Conservation (phyloP, 2,113 vertebrate genomes). For the Dicrurus megarhynchus region DNA sequence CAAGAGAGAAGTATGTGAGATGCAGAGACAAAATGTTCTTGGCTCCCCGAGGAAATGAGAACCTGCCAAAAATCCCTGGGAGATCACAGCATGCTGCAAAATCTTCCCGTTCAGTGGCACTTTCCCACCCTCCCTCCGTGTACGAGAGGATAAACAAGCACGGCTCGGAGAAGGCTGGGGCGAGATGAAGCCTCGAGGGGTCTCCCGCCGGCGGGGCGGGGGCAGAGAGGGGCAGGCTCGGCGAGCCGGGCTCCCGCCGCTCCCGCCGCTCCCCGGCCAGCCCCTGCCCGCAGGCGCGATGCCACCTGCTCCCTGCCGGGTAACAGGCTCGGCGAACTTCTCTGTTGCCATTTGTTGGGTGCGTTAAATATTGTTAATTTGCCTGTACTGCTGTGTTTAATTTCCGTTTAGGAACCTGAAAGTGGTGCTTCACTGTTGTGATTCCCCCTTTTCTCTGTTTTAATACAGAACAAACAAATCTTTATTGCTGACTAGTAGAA, state of each 20-base stretch:
- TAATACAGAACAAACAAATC: neutral
- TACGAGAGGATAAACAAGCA: neutral
- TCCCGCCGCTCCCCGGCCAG: neutral
- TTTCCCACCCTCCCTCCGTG: neutral
- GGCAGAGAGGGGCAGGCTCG: neutral
- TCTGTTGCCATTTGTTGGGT: no score
- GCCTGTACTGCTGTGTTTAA: neutral
- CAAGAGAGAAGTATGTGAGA: neutral
- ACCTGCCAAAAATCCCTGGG: neutral
- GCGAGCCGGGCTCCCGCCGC: no score
- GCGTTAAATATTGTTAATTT: neutral
- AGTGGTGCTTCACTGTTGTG: neutral
- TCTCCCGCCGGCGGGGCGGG: neutral
- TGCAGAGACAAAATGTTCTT: neutral
- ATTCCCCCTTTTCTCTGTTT: neutral
- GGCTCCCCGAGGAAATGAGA: neutral
- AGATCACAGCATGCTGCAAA: neutral
- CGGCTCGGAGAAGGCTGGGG: rapidly evolving
- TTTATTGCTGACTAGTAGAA: neutral
- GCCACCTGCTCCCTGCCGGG: no score
- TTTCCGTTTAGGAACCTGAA: neutral
- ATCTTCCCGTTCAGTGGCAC: neutral
- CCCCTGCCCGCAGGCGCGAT: neutral
- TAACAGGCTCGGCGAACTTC: rapidly evolving
- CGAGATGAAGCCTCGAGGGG: neutral